A percentile compares a stretch with the other conserved stretches of the same genome.
Conservation (phyloP, 2,888 invertebrate species). For the Nymphalis c-album region DNA sequence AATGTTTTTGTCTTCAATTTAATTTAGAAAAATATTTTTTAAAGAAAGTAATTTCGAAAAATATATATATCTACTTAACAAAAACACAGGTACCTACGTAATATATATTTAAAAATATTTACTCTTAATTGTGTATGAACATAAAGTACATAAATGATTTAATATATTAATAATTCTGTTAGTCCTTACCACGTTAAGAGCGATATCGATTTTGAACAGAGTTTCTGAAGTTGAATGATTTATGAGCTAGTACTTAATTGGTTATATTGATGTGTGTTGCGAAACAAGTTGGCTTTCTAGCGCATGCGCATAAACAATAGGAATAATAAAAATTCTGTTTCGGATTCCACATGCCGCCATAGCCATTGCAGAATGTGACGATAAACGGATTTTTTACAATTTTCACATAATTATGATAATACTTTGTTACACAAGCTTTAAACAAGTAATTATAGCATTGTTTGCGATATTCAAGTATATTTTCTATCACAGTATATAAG, state of each 20-base stretch:
- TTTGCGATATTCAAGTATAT: slow-evolving; percentile 11
- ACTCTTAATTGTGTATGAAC: no score
- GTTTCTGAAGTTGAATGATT: slow-evolving; percentile 15
- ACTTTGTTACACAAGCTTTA: slow-evolving; percentile 15
- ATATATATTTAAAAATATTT: no score
- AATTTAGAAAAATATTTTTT: no score
- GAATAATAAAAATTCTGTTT: slow-evolving; percentile 44
- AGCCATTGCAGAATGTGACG: slow-evolving; percentile 19
- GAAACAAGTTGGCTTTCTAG: slow-evolving; percentile 60
- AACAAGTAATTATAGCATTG: slow-evolving; percentile 9
- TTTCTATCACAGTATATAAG: slow-evolving; percentile 1
- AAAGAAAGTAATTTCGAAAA: no score
- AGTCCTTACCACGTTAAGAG: slow-evolving; percentile 9
- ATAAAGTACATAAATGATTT: no score
- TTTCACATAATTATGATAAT: slow-evolving; percentile 27
- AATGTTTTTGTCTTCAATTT: no score
- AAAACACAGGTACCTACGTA: no score
- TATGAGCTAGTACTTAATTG: slow-evolving; percentile 33
- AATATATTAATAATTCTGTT: neutral
- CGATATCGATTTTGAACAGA: slow-evolving; percentile 15
- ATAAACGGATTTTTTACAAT: slow-evolving; percentile 29
- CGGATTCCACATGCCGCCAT: slow-evolving; percentile 42
- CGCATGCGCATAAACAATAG: slow-evolving; percentile 54
- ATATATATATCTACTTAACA: no score
- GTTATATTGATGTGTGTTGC: slow-evolving; percentile 53